A percentile compares a stretch with the other conserved stretches of the same genome.
These are phyloP conservation scores for Delia radicum DNA, from an alignment of 1,140 invertebrate species.

Conservation along the genomic window DNA sequence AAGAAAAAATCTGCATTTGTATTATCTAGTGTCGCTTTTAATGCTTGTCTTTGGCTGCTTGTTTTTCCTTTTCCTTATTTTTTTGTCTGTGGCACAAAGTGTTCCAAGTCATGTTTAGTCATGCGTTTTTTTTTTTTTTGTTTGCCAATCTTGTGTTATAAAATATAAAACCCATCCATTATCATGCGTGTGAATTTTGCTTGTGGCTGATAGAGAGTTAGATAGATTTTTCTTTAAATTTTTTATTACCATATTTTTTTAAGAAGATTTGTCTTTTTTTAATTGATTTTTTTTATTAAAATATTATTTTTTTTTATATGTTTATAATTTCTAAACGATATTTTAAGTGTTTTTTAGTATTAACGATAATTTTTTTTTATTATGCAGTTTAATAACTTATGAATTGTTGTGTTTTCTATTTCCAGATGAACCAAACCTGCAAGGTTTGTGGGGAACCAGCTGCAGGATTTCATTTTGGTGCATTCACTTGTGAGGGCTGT, in stretches of 20 bases:
- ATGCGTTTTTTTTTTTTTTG: neutral
- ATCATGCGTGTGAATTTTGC: constrained; percentile 54
- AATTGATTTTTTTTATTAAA: constrained; percentile 30
- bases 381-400: neutral
- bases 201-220: constrained; percentile 27
- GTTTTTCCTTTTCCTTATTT: neutral
- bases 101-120: neutral
- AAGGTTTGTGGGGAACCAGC: constrained; percentile 84
- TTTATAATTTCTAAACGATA: neutral
- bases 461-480: constrained; percentile 86
- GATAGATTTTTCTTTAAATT: constrained; percentile 15
- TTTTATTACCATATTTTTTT: constrained; percentile 34
- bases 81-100: neutral
- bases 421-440: constrained; percentile 78
- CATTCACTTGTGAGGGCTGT: constrained; percentile 88
- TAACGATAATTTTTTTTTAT: neutral
- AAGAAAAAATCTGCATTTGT: neutral
- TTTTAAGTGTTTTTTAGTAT: neutral
- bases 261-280: constrained; percentile 53
- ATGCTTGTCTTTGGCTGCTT: neutral
- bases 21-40: neutral
- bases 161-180: neutral
- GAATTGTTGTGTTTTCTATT: constrained; percentile 40
- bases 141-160: neutral
- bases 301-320: neutral